Conservation (phyloP, 2,113 vertebrate genomes). For the Charadrius vociferus region DNA sequence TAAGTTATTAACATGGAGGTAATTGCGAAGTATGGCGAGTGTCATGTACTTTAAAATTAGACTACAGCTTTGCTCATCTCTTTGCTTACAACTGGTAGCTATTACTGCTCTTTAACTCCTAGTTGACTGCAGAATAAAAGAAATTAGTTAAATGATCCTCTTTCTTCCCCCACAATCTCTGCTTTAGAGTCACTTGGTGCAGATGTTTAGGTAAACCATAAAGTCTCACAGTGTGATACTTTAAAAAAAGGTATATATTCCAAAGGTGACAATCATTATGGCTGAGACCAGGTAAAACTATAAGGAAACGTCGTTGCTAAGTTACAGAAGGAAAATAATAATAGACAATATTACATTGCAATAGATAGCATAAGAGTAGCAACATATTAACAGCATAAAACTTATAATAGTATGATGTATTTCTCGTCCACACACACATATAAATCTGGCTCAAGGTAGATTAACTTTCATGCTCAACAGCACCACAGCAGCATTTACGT, state of each 20-base stretch:
- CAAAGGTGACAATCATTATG: background rate
- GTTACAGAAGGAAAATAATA: background rate
- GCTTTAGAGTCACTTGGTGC: background rate
- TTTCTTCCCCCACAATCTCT: background rate
- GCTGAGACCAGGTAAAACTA: background rate
- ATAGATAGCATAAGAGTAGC: background rate
- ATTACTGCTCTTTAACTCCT: background rate
- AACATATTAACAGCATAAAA: background rate
- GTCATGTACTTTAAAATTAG: background rate
- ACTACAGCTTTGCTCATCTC: background rate
- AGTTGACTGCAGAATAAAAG: background rate
- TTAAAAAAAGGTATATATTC: background rate
- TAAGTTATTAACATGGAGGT: background rate
- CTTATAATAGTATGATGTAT: fast-evolving
- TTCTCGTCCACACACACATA: background rate
- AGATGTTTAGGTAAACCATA: background rate
- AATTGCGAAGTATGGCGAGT: background rate
- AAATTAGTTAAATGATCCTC: background rate
- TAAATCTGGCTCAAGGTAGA: background rate
- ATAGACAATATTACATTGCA: background rate
- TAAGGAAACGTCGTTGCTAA: background rate
- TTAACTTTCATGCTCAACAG: background rate
- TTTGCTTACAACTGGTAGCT: background rate
- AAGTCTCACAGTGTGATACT: background rate
- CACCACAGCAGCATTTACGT: background rate